These are phyloP conservation scores for Danaus chrysippus DNA, from an alignment of 2,888 invertebrate genomes.

Conservation along the genomic window DNA sequence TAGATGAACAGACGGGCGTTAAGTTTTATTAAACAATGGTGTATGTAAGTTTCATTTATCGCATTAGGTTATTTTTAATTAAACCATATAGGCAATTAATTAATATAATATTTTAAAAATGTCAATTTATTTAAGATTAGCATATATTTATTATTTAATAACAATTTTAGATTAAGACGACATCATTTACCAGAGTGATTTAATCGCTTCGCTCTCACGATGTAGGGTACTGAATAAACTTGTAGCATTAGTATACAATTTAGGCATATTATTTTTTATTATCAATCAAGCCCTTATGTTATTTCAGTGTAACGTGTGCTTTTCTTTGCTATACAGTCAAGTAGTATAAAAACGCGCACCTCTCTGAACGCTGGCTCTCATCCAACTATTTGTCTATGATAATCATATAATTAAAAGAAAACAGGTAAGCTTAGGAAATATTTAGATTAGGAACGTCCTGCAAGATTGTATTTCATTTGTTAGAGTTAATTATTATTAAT, in stretches of 20 bases:
- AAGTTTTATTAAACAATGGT: too few relatives aligned
- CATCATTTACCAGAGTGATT: background rate
- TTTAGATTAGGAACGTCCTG: conserved; percentile 50
- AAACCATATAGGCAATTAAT: too few relatives aligned
- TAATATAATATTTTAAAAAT: too few relatives aligned
- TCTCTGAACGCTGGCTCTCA: conserved; percentile 44
- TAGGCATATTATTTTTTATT: background rate
- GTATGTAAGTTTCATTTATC: too few relatives aligned
- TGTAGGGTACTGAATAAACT: background rate
- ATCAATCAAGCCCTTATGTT: background rate
- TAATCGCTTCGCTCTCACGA: conserved; percentile 6
- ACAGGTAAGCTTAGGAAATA: conserved; percentile 61
- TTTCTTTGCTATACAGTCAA: background rate
- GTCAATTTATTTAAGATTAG: too few relatives aligned
- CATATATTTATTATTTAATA: too few relatives aligned
- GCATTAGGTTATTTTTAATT: too few relatives aligned
- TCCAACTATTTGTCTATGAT: conserved; percentile 28
- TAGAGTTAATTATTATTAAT: conserved; percentile 46
- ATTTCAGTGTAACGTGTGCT: background rate
- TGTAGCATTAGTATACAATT: background rate
- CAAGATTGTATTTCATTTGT: conserved; percentile 68
- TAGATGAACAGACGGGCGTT: too few relatives aligned
- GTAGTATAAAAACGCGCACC: conserved; percentile 37
- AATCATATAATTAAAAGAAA: conserved; percentile 47
- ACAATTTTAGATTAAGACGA: too few relatives aligned